Evolutionary conservation across 2,888 invertebrate species (phyloP).

Genomic region (Actias luna): DNA sequence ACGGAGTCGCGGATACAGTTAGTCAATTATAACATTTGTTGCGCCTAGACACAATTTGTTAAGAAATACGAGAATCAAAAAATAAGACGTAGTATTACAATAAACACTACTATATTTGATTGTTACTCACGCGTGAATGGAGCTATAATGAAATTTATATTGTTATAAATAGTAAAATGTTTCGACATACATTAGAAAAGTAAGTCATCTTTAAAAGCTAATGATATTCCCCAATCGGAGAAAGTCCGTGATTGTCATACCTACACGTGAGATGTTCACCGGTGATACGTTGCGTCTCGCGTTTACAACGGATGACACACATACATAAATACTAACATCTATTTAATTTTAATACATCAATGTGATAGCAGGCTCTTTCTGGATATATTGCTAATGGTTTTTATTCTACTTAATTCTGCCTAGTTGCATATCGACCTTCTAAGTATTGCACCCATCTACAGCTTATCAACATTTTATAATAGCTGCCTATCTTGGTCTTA

Average conservation of each 20-base stretch:
- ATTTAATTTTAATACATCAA: neutral
- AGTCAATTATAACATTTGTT: no score
- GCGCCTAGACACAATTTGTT: no score
- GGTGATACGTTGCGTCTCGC: conserved; percentile 37
- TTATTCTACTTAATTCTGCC: neutral
- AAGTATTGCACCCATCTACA: neutral
- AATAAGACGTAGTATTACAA: neutral
- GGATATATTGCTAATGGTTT: neutral
- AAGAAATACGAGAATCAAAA: no score
- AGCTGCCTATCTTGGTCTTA: neutral
- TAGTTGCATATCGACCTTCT: neutral
- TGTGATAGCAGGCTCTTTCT: neutral
- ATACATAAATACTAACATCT: conserved; percentile 27
- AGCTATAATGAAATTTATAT: neutral
- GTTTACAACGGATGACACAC: conserved; percentile 36
- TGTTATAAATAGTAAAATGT: neutral
- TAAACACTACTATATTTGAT: neutral
- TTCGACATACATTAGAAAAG: conserved; percentile 11
- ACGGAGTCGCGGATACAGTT: no score
- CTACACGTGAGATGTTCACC: conserved; percentile 42
- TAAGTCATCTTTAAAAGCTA: conserved; percentile 22
- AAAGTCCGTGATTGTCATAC: conserved; percentile 57
- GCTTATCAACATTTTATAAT: no score
- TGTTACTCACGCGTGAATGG: neutral
- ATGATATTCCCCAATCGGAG: conserved; percentile 42